These are phyloP conservation scores for Aplodontia rufa DNA, from an alignment of 2,113 vertebrate genomes.

Conservation along the genomic window DNA sequence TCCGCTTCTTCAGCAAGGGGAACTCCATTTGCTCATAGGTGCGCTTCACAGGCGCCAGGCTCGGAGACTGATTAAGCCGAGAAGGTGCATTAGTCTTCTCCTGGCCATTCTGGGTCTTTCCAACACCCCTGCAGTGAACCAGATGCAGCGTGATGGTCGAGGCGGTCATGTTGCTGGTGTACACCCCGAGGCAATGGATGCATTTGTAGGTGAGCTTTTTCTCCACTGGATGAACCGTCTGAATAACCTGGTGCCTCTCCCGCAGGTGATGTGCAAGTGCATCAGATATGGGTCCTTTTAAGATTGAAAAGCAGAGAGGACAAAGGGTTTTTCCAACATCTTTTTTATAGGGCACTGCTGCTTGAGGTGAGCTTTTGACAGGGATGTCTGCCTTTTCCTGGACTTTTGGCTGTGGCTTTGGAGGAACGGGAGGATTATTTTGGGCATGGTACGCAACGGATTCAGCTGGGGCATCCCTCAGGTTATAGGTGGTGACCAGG, in stretches of 20 bases:
- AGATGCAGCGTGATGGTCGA: constrained; percentile 98
- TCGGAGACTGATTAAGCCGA: constrained; percentile 87
- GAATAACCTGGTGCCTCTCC: constrained; percentile 97
- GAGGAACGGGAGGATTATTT: constrained; percentile 88
- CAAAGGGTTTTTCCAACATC: constrained; percentile 98
- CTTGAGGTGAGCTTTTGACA: constrained; percentile 90
- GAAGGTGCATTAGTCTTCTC: constrained; percentile 89
- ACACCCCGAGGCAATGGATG: constrained; percentile 98
- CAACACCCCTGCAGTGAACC: constrained; percentile 97
- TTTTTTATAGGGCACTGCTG: constrained; percentile 97
- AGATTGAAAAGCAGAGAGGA: constrained; percentile 97
- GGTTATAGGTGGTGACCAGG: constrained; percentile 98
- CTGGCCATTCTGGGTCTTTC: constrained; percentile 96
- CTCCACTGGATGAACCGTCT: constrained; percentile 98
- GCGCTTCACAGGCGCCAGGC: constrained; percentile 89
- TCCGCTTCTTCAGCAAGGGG: constrained; percentile 90
- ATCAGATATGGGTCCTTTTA: constrained; percentile 98
- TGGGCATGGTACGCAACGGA: constrained; percentile 97
- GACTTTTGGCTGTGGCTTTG: constrained; percentile 91
- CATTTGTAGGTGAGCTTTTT: constrained; percentile 99
- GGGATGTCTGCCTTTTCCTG: constrained; percentile 85
- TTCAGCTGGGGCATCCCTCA: constrained; percentile 95
- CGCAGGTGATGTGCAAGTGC: constrained; percentile 96
- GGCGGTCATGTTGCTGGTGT: constrained; percentile 99
- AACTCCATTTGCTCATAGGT: constrained; percentile 88